Evolutionary conservation across 30 jellyfish, hydroid and myxozoan genomes (phyloP), one percentile per base, ranked within the genome.

Genomic region (Chironex yamaguchii): DNA sequence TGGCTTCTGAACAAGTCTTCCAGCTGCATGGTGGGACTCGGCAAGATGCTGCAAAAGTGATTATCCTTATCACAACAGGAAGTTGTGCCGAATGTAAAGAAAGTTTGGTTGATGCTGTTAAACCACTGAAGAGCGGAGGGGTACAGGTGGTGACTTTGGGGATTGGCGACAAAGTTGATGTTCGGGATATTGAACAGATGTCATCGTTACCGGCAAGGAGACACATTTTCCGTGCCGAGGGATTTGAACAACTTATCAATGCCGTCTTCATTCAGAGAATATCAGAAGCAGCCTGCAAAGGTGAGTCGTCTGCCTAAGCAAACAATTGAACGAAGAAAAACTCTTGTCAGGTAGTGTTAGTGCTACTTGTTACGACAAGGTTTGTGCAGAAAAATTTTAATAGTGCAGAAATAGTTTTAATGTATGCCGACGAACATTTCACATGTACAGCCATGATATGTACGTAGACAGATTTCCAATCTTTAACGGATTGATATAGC

Each of bases 31-130:
- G 99, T 20, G 97, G 91, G 17, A 50, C 97, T 24, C 49, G 99
- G 64, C 99, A 95, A 53, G 93, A 87, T 29, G 92, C 86, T 11
- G 96, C 99, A 26, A 95, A 95, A 36, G 99, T 95, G 30, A 53
- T 95, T 20, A 73, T 95, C 34, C 58, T 95, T 49, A 25, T 95
- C 3, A 89, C 97, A 33, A 95, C 97, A 26, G 89, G 97, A 22
- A 81, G 85, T 63, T 95, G 99, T 83, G 76, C 71, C 4, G 84
- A 70, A 2, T 95, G 99, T 53, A 72, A 77, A 42, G 97, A 89
- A 77, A 84, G 71, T 28, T 88, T 95, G 6, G 25, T 53, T 9
- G 96, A 81, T 31, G 99, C 99, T 6, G 96, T 85, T 17, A 80
- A 91, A 52, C 96, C 96, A 4, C 78, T 95, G 33, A 76, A 89